Evolutionary conservation across 1,140 invertebrate species (phyloP).

Genomic region (Platyura marginata): DNA sequence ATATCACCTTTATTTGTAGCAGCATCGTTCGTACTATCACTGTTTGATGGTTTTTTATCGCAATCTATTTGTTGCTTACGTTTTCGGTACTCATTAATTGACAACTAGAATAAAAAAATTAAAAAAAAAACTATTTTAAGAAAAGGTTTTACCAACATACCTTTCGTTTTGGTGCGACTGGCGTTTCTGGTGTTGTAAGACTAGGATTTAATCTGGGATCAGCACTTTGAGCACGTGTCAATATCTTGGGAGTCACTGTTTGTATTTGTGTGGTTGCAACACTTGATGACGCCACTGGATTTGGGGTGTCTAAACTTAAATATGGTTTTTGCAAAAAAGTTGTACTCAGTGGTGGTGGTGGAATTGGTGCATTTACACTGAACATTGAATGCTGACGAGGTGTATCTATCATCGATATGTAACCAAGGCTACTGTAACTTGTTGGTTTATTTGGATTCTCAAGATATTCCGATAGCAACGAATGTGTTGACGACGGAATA

Average conservation of each 20-base stretch:
- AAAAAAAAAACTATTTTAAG: too few species aligned
- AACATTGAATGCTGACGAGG: not conserved
- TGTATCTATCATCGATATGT: not conserved
- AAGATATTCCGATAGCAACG: conserved; percentile 4
- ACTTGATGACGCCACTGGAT: not conserved
- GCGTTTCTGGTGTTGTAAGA: conserved; percentile 16
- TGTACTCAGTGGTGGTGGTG: not conserved
- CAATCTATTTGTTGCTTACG: conserved; percentile 14
- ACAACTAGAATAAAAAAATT: conserved; percentile 8
- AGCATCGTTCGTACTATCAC: too few species aligned
- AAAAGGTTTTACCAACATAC: too few species aligned
- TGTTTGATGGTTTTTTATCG: too few species aligned
- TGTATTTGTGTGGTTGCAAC: not conserved
- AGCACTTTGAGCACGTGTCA: conserved; percentile 17
- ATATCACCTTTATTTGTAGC: too few species aligned
- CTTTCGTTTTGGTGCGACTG: conserved; percentile 20
- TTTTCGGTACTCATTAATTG: conserved; percentile 23
- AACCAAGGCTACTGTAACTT: not conserved
- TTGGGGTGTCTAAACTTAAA: not conserved
- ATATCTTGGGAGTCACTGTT: not conserved
- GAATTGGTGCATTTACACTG: not conserved
- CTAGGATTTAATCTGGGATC: conserved; percentile 22
- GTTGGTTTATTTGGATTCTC: conserved; percentile 3
- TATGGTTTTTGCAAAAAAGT: not conserved
- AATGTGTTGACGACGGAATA: not conserved